These are phyloP conservation scores for Cricetomys ansorgei DNA, from an alignment of 2,113 vertebrate genomes.

Conservation along the genomic window DNA sequence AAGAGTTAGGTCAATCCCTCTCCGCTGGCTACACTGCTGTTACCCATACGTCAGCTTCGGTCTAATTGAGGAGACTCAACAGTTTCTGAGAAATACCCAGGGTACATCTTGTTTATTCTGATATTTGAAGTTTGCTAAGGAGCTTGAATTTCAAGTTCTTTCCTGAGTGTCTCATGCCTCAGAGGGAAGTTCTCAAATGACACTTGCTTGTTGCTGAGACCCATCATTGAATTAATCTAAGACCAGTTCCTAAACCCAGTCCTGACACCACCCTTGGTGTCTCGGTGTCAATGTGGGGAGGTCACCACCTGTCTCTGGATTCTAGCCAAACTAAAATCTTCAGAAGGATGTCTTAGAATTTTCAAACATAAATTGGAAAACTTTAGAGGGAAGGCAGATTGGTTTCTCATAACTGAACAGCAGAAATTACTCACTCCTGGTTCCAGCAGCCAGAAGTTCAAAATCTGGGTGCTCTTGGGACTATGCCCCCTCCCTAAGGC, in stretches of 20 bases:
- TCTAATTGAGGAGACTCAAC: slow-evolving; percentile 30
- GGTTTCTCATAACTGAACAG: not conserved
- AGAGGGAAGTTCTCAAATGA: not conserved
- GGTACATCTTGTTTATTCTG: slow-evolving; percentile 15
- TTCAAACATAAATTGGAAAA: not conserved
- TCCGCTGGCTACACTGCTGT: slow-evolving; percentile 62
- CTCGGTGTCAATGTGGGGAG: not conserved
- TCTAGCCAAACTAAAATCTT: not conserved
- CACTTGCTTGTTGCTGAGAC: not conserved
- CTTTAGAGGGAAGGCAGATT: not conserved
- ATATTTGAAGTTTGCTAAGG: slow-evolving; percentile 41
- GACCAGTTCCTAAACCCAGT: not conserved
- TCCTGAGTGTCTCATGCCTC: slow-evolving; percentile 9
- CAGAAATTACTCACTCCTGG: not conserved
- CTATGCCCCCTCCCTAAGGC: not conserved
- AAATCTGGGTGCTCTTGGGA: not conserved
- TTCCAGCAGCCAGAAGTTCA: not conserved
- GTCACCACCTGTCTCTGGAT: not conserved
- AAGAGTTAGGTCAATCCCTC: slow-evolving; percentile 65
- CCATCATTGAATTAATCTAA: slow-evolving; percentile 1
- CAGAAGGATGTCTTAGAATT: not conserved
- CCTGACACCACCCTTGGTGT: not conserved
- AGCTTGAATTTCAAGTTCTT: slow-evolving; percentile 22
- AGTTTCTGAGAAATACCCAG: slow-evolving; percentile 1
- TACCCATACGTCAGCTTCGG: slow-evolving; percentile 32